Evolutionary conservation across 2,113 vertebrate genomes (phyloP).

Genomic region (Neolamprologus hecqui): DNA sequence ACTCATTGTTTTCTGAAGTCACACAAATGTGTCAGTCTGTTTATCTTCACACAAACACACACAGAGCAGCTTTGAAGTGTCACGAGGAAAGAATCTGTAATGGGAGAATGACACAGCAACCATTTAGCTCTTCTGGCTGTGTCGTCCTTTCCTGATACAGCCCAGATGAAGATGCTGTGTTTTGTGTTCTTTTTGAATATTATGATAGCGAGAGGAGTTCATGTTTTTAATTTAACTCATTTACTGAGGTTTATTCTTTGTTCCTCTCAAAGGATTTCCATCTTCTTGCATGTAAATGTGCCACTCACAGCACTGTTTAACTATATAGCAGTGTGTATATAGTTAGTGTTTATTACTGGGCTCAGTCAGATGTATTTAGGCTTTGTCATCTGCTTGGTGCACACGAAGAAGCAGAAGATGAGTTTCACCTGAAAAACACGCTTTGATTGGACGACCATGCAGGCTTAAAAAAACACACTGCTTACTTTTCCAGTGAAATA

Average conservation of each 20-base stretch:
- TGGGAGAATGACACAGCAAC: slow-evolving; percentile 26
- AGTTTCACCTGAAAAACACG: background rate
- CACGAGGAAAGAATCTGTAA: background rate
- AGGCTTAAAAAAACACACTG: background rate
- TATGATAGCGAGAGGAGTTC: background rate
- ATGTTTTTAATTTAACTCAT: background rate
- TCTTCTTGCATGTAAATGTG: background rate
- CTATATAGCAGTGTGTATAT: background rate
- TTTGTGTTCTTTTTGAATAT: background rate
- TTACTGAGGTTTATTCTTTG: background rate
- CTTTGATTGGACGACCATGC: fast-evolving
- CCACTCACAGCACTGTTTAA: background rate
- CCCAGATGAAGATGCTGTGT: background rate
- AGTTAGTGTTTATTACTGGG: background rate
- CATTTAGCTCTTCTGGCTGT: background rate
- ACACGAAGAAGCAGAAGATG: background rate
- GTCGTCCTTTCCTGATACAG: background rate
- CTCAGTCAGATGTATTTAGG: background rate
- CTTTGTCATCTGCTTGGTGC: background rate
- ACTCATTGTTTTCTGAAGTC: background rate
- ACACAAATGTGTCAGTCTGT: background rate
- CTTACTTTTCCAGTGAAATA: background rate
- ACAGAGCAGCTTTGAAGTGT: background rate
- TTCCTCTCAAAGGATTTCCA: background rate
- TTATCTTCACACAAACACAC: background rate